Base-by-base conservation (phyloP, 2,113 vertebrate genomes). In the Tachycineta bicolor region DNA sequence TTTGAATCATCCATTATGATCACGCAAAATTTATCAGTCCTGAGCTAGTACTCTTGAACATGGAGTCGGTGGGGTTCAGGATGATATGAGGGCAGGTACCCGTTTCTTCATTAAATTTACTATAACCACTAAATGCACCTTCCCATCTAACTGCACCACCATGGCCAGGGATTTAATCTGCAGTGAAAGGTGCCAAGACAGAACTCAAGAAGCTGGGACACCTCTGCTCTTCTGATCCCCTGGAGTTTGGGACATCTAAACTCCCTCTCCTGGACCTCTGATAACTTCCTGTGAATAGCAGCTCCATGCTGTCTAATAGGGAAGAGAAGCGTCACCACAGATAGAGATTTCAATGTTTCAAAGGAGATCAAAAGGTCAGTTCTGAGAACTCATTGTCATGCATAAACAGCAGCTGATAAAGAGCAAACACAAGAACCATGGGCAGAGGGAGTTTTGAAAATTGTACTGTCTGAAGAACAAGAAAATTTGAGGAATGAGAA, bases 401-500 rank as follows among this genome's bases (percentile, higher is more conserved):
- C 26, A 67, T 17, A 58, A 74, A 62, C 28, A 83, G 34, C 5
- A 39, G 34, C 18, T 15, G 23, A 56, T 49, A 34, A 75, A 74
- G 20, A 87, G 29, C 16, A 62, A 84, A 50, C 12, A 44, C 15
- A 79, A 79, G 26, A 92, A 33, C 8, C 59, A 49, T 0, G 0
- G 20, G 56, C 18, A 87, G 67, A 60, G 43, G 5, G 21, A 86
- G 13, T n/a, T 92, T 62, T 60, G 52, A 50, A 76, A 89, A 70
- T 3, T 10, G 50, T 26, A 26, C 46, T 69, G 22, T 24, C 28
- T 73, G 26, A 79, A 91, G 83, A 78, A 59, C 12, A 64, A 0
- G 29, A 93, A 70, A 84, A 93, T 90, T 14, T 71, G 65, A 95
- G 56, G 93, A 80, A 93, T 84, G 94, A 90, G 47, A 84, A 94